Percentiles rank a stretch among this genome's conserved stretches.
phyloP scores from a whole-genome alignment of 1,140 invertebrate species.

The Leptinotarsa texana region DNA sequence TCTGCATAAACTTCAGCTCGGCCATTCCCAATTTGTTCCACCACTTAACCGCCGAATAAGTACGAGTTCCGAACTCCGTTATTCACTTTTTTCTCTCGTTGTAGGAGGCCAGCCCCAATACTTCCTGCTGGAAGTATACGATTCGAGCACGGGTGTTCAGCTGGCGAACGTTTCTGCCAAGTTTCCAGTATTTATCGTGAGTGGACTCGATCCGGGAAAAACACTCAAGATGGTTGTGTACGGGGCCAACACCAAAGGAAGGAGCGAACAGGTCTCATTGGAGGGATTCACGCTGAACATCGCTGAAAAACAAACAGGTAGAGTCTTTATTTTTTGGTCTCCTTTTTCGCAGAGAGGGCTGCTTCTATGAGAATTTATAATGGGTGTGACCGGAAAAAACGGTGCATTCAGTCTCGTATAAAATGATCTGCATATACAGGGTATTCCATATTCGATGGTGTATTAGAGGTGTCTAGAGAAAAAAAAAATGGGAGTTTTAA shows the following conservation, averaged over 20 bases:
- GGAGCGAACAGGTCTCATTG: slow-evolving; percentile 62
- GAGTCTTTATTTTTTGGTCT: slow-evolving; percentile 40
- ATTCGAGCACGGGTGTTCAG: slow-evolving; percentile 66
- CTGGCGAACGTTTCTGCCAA: slow-evolving; percentile 71
- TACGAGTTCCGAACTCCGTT: not conserved
- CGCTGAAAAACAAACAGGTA: slow-evolving; percentile 81
- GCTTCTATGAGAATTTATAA: too few relatives aligned
- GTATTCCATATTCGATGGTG: too few relatives aligned
- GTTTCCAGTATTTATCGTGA: slow-evolving; percentile 69
- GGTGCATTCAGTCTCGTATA: too few relatives aligned
- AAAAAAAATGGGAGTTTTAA: too few relatives aligned
- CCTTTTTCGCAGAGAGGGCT: too few relatives aligned
- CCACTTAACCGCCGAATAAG: slow-evolving; percentile 14
- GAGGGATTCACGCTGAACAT: slow-evolving; percentile 73
- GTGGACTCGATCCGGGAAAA: slow-evolving; percentile 69
- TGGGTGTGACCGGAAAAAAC: too few relatives aligned
- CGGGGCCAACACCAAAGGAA: slow-evolving; percentile 66
- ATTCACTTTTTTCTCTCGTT: slow-evolving; percentile 10
- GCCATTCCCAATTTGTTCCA: slow-evolving; percentile 12
- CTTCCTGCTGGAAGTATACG: slow-evolving; percentile 68
- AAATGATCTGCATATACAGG: too few relatives aligned
- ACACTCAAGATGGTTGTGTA: slow-evolving; percentile 70
- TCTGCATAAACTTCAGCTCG: slow-evolving; percentile 10
- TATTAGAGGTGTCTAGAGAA: too few relatives aligned
- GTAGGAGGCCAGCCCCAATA: slow-evolving; percentile 61